A percentile compares a stretch with the other conserved stretches of the same genome.
These are phyloP conservation scores for Recurvirostra avosetta DNA, from an alignment of 2,113 vertebrate species.

Conservation along the genomic window DNA sequence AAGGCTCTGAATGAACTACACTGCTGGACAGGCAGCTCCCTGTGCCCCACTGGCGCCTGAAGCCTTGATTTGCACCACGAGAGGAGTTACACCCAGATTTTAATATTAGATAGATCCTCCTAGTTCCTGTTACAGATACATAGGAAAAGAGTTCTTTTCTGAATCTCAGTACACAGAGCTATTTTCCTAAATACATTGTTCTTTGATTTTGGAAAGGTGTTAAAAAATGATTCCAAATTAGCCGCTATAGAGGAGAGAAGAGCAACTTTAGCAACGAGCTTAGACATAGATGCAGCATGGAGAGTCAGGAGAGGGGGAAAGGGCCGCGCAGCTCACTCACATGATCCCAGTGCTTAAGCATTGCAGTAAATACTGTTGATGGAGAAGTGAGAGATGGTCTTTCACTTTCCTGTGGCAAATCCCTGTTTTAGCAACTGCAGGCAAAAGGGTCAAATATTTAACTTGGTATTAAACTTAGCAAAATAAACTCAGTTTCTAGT, in stretches of 20 bases:
- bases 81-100: not conserved
- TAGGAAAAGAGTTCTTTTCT: not conserved
- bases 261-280: not conserved
- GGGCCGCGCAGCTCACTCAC: not conserved
- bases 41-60: not conserved
- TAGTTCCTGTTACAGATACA: not conserved
- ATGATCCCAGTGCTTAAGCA: not conserved
- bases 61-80: not conserved
- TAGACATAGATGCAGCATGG: not conserved
- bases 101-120: not conserved
- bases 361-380: not conserved
- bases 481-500: not conserved
- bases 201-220: not conserved
- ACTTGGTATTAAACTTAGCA: slow-evolving; percentile 1
- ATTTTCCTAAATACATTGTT: not conserved
- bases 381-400: not conserved
- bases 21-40: not conserved
- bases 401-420: not conserved
- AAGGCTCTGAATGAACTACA: not conserved
- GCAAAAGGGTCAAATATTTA: slow-evolving; percentile 39
- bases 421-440: slow-evolving; percentile 14
- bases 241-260: not conserved
- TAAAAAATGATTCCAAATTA: not conserved
- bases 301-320: not conserved
- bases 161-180: not conserved